phyloP scores from a whole-genome alignment of 2,797 vertebrate species.

The Bucorvus abyssinicus region DNA sequence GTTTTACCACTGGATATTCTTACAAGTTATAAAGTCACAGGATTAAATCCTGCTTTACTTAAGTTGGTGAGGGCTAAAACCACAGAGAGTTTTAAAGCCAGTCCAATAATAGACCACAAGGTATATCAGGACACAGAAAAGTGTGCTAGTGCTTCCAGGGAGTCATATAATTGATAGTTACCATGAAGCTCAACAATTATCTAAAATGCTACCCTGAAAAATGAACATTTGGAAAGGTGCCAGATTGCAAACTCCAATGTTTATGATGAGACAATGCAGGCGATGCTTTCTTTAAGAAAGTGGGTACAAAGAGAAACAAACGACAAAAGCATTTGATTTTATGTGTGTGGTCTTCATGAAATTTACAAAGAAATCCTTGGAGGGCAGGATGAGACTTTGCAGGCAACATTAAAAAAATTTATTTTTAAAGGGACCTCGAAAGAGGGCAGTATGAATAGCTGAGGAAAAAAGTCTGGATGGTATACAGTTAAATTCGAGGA shows the following conservation, averaged over 20 bases:
- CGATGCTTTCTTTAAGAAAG: constrained; percentile 24
- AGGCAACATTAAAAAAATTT: constrained; percentile 33
- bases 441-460: background rate
- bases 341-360: constrained; percentile 61
- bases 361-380: background rate
- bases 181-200: background rate
- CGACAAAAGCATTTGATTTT: constrained; percentile 59
- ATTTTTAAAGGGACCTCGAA: constrained; percentile 24
- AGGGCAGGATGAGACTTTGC: background rate
- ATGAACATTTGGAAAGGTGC: constrained; percentile 5
- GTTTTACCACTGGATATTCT: background rate
- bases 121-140: background rate
- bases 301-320: constrained; percentile 43
- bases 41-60: background rate
- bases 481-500: background rate
- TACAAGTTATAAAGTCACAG: background rate
- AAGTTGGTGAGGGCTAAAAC: background rate
- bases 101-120: background rate
- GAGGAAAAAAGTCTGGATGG: background rate
- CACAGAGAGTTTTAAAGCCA: background rate
- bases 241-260: background rate
- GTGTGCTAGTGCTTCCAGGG: background rate
- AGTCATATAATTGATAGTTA: background rate
- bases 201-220: constrained; percentile 15
- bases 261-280: background rate